A percentile compares a stretch with the other conserved stretches of the same genome.
Evolutionary conservation across 2,797 vertebrate species (phyloP).

Genomic region (Loris lydekkerianus): DNA sequence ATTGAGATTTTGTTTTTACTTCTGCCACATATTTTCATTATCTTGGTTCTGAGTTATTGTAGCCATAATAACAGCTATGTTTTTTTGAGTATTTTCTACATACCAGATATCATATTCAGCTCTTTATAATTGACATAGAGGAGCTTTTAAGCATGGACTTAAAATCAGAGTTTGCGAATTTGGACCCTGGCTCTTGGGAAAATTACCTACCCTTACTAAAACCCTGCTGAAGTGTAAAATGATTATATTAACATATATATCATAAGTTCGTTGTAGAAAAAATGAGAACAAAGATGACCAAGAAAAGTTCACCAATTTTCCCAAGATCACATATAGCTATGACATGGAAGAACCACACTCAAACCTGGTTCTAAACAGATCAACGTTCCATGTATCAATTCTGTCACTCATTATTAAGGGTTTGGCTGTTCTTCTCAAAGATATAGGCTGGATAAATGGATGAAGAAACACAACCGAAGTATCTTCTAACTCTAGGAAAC

Average conservation of each 20-base stretch:
- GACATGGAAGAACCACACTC: background rate
- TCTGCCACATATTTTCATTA: conserved; percentile 13
- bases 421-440: background rate
- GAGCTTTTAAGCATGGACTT: background rate
- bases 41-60: background rate
- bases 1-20: background rate
- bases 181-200: background rate
- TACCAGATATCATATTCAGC: background rate
- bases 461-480: background rate
- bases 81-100: background rate
- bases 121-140: background rate
- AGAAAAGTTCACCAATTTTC: conserved; percentile 24
- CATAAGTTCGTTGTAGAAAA: background rate
- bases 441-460: background rate
- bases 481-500: background rate
- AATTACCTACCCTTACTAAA: conserved; percentile 12
- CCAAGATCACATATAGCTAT: background rate
- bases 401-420: background rate
- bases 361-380: background rate
- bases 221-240: background rate
- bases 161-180: background rate
- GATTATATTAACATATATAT: background rate
- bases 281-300: background rate
- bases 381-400: background rate
- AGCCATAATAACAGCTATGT: background rate